These are phyloP conservation scores for Griposia aprilina DNA, from an alignment of 2,888 invertebrate genomes.

Conservation along the genomic window DNA sequence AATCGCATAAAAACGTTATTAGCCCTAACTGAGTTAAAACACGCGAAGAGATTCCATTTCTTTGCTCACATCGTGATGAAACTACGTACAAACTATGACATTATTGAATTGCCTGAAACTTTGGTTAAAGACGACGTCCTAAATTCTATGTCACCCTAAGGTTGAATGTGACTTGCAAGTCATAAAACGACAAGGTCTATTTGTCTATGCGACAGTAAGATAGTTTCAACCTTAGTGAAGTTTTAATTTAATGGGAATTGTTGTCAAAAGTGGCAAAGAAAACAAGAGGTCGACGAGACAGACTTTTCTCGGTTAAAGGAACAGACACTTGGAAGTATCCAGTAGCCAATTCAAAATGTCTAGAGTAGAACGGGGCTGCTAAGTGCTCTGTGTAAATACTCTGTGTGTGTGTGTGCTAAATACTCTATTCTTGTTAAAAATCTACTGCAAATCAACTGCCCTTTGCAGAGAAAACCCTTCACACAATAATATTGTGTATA, in stretches of 20 bases:
- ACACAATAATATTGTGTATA: background rate
- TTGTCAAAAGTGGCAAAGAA: background rate
- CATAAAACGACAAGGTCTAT: background rate
- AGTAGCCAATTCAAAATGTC: background rate
- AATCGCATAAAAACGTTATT: conserved; percentile 27
- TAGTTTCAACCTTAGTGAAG: background rate
- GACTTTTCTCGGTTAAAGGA: background rate
- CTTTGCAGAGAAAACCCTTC: background rate
- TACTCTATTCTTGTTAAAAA: conserved; percentile 2
- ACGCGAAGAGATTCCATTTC: conserved; percentile 44
- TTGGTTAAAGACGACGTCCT: too few relatives aligned
- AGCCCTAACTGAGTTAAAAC: conserved; percentile 33
- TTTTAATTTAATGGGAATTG: background rate
- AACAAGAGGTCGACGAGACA: too few relatives aligned
- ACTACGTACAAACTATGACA: conserved; percentile 7
- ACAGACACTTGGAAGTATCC: background rate
- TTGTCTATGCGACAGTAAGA: background rate
- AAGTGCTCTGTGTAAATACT: background rate
- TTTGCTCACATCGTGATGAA: conserved; percentile 11
- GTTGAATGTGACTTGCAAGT: background rate
- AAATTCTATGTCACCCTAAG: background rate
- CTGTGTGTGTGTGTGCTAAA: too few relatives aligned
- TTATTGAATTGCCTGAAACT: background rate
- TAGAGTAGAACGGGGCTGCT: background rate
- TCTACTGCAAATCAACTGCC: background rate